phyloP scores from a whole-genome alignment of 2,113 vertebrate species.

The Motacilla alba region DNA sequence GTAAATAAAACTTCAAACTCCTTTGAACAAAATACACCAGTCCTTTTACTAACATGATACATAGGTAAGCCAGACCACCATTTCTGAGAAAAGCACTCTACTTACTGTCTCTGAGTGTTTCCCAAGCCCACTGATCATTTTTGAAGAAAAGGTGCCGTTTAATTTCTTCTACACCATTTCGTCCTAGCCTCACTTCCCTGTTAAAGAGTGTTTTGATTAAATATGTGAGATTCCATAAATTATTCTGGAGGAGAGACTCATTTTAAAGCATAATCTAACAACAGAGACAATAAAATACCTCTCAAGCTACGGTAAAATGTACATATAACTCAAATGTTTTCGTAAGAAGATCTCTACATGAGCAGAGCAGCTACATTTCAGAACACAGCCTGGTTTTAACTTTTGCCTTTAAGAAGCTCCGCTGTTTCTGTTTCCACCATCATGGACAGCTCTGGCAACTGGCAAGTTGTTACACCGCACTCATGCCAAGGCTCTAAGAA shows the following conservation, averaged over 20 bases:
- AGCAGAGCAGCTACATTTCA: not conserved
- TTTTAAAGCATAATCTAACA: not conserved
- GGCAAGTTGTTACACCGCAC: not conserved
- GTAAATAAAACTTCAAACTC: not conserved
- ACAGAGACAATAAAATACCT: not conserved
- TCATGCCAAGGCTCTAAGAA: not conserved
- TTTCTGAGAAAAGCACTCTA: not conserved
- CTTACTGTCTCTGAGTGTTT: slow-evolving; percentile 95
- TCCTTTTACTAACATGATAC: not conserved
- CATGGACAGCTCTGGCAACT: not conserved
- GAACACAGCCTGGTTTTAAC: not conserved
- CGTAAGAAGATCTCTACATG: not conserved
- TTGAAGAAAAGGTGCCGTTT: slow-evolving; percentile 97
- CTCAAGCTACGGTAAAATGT: not conserved
- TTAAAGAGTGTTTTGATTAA: not conserved
- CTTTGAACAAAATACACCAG: not conserved
- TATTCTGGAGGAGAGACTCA: not conserved
- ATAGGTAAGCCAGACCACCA: not conserved
- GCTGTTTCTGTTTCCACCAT: not conserved
- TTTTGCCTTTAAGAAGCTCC: not conserved
- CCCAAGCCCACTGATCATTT: slow-evolving; percentile 98
- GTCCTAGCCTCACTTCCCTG: slow-evolving; percentile 93
- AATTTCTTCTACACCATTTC: slow-evolving; percentile 96
- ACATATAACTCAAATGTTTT: not conserved
- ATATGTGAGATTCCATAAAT: not conserved